Evolutionary conservation across 2,888 invertebrate species (phyloP).

Genomic region (Amiota minor): DNA sequence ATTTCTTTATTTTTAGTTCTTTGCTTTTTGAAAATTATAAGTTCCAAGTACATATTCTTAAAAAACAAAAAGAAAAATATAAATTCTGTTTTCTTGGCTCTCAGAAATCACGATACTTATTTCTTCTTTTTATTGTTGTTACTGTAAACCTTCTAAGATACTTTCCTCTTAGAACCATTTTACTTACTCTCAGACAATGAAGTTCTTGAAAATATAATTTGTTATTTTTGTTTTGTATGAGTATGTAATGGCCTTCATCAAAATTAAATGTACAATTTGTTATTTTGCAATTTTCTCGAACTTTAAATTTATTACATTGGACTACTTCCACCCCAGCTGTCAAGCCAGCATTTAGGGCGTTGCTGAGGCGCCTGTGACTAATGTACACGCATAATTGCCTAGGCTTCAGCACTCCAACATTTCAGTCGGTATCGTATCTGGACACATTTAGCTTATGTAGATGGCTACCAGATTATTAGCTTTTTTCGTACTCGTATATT

Average conservation of each 20-base stretch:
- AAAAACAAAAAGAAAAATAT: too few species aligned
- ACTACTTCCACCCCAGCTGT: background rate
- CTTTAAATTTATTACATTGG: background rate
- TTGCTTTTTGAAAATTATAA: too few species aligned
- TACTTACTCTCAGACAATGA: too few species aligned
- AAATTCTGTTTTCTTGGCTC: too few species aligned
- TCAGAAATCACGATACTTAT: too few species aligned
- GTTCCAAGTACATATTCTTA: too few species aligned
- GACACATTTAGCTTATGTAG: background rate
- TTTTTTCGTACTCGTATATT: background rate
- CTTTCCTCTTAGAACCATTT: too few species aligned
- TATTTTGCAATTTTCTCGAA: background rate
- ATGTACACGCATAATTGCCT: conserved; percentile 25
- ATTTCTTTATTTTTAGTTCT: too few species aligned
- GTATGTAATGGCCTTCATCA: background rate
- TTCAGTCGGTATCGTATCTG: background rate
- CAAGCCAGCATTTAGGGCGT: background rate
- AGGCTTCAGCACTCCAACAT: background rate
- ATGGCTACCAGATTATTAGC: conserved; percentile 3
- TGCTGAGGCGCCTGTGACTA: background rate
- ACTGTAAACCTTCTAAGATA: too few species aligned
- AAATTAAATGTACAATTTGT: background rate
- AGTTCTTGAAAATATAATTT: too few species aligned
- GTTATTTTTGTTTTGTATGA: too few species aligned
- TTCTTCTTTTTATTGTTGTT: too few species aligned